Evolutionary conservation across 2,797 vertebrate genomes (phyloP), one percentile per base, ranked within the genome.

Genomic region (Bradypus variegatus): DNA sequence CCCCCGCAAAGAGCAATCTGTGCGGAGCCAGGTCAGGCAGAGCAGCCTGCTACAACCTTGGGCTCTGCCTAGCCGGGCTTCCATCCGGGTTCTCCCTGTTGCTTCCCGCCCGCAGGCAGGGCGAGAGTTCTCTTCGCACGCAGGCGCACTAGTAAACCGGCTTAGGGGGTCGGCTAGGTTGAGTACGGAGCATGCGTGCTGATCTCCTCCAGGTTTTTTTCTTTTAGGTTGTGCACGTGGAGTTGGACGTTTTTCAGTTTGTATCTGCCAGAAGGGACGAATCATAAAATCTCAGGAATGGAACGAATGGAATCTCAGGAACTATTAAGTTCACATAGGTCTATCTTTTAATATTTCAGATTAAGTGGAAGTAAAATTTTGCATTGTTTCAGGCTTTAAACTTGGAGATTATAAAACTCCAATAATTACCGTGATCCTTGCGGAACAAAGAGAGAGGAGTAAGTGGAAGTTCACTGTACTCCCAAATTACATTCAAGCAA

Each of bases 1-100:
- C 8, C n/a, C 69, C 48, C 69, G 38, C 0, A 10, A 41, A 36
- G 36, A 38, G 65, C 31, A 69, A 36, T 23, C 33, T 23, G 62
- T 19, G 64, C 31, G 10, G 38, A 21, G 7, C 15, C 31, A 5
- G 2, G 21, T 3, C 8, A 72, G 6, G 11, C 15, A 4, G 1
- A 1, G 3, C 12, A 29, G 1, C 1, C n/a, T 18, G 7, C 65
- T 10, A 6, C 18, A 0, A 2, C 27, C n/a, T 1, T 55, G 2
- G 1, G 3, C 29, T 11, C 6, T 0, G 12, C 33, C 38, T 0
- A 10, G 16, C 11, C 23, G 8, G 19, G 9, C 0, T 41, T 45
- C 91, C 89, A 94, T 95, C 94, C 94, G 94, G 94, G 88, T 70
- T 60, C 67, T 77, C 36, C 45, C 1, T 21, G 8, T 2, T 12